Base-by-base conservation (phyloP, 2,888 invertebrate species). In the Caenorhabditis sulstoni region DNA sequence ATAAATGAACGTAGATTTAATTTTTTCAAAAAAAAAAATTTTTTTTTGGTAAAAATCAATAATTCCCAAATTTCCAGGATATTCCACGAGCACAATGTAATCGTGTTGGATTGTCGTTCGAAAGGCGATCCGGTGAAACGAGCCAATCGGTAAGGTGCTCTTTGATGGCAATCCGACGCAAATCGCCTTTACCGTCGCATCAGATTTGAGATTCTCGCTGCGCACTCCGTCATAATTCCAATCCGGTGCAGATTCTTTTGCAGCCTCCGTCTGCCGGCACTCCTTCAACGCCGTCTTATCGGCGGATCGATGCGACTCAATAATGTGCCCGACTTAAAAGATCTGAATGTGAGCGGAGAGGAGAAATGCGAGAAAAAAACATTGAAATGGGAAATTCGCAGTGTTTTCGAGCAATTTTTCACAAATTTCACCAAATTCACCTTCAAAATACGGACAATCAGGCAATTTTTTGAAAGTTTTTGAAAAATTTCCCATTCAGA, bases 221-320 rank as follows among this genome's bases (percentile, higher is more conserved):
- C 37, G 37, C 37, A 5, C 7, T 11, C 37, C 37, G 41, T 41
- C 41, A 41, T 41, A 41, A 41, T 41, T 14, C 29, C 29, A 29
- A 29, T 29, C 29, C 14, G 53, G 41, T 52, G 39, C 64, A 71
- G 71, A 50, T 71, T 71, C 41, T 67, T 71, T 44, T 81, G 61
- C 78, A 85, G 84, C 45, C 52, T 95, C 94, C 82, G 95, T 92
- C 87, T 94, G 93, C 85, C 95, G 94, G 44, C 95, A 95, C 88
- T 94, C 93, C 79, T 88, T 20, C 77, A 81, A 52, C 85, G 88
- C 14, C 84, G 88, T 47, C 74, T 88, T 20, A 79, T 86, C 35
- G 82, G 79, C 57, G 88, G 87, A 12, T 82, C 83, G 18, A 73
- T 86, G 50, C 58, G 82, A 20, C 71, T 83, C n/a, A 45, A 75